These are phyloP conservation scores for Charina bottae DNA, from an alignment of 2,113 vertebrate species.

Conservation along the genomic window DNA sequence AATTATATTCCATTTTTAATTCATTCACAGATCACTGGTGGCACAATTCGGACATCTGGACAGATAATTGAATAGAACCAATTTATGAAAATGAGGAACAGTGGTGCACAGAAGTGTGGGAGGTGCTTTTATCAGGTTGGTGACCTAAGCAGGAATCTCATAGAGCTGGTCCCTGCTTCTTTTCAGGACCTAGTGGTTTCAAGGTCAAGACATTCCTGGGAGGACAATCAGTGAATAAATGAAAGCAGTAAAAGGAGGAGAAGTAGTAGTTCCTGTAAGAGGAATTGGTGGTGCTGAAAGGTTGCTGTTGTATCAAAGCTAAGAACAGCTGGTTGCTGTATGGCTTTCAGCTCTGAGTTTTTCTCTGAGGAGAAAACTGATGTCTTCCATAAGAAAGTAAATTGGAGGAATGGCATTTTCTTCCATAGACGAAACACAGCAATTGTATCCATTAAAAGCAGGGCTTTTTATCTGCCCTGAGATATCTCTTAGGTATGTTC, in stretches of 20 bases:
- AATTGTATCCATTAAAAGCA: background rate
- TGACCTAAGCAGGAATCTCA: slow-evolving; percentile 66
- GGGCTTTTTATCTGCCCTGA: background rate
- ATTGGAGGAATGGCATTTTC: background rate
- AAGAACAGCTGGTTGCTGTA: background rate
- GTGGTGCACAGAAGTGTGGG: slow-evolving; percentile 78
- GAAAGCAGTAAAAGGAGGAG: background rate
- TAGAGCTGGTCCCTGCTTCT: slow-evolving; percentile 40
- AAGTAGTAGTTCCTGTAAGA: background rate
- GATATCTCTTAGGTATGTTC: background rate
- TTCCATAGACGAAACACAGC: background rate
- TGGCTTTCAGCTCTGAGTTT: background rate
- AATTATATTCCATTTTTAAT: slow-evolving; percentile 88
- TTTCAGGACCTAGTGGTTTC: slow-evolving; percentile 49
- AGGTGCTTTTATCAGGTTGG: slow-evolving; percentile 40
- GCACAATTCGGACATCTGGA: slow-evolving; percentile 95
- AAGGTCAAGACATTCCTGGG: slow-evolving; percentile 3
- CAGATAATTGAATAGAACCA: slow-evolving; percentile 88
- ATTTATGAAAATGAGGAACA: slow-evolving; percentile 94
- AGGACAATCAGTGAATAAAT: slow-evolving; percentile 37
- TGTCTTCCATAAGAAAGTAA: background rate
- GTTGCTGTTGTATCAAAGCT: background rate
- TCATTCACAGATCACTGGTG: slow-evolving; percentile 87
- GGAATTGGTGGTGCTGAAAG: background rate
- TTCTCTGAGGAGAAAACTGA: background rate